A percentile compares a stretch with the other conserved stretches of the same genome.
phyloP scores from a whole-genome alignment of 2,113 vertebrate species.

The Colistium nudipinnis region DNA sequence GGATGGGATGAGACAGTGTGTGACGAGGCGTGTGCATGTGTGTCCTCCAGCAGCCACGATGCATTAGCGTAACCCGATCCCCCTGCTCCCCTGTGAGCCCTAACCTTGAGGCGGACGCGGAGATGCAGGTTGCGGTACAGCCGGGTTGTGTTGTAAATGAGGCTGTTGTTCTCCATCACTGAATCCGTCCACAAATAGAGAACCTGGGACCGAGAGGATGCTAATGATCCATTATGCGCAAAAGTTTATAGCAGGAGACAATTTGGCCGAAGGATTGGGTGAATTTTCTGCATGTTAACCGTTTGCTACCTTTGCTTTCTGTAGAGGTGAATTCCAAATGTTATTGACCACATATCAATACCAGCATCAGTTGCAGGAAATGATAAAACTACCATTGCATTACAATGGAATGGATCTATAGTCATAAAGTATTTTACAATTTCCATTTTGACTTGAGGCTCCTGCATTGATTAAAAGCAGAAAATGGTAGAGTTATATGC shows the following conservation, averaged over 20 bases:
- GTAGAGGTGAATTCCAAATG: too few relatives aligned
- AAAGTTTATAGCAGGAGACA: neutral
- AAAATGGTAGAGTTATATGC: constrained; percentile 4
- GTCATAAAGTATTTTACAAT: neutral
- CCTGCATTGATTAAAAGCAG: constrained; percentile 15
- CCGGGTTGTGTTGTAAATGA: constrained; percentile 45
- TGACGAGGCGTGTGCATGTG: constrained; percentile 58
- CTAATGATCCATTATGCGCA: neutral
- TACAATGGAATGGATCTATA: neutral
- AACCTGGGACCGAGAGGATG: neutral
- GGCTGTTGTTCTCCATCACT: constrained; percentile 48
- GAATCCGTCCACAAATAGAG: constrained; percentile 43
- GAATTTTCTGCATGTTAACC: neutral
- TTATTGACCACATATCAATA: too few relatives aligned
- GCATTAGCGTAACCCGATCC: constrained; percentile 77
- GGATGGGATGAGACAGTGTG: constrained; percentile 58
- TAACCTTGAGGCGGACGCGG: constrained; percentile 71
- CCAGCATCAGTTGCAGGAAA: neutral
- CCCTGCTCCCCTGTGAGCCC: constrained; percentile 67
- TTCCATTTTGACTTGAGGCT: constrained; percentile 1
- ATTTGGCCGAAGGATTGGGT: neutral
- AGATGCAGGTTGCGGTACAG: constrained; percentile 65
- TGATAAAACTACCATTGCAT: too few relatives aligned
- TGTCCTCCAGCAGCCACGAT: constrained; percentile 74
- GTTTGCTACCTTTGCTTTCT: neutral